Evolutionary conservation across 1,140 invertebrate species (phyloP), one percentile per base, ranked within the genome.

Genomic region (Zophobas atratus): DNA sequence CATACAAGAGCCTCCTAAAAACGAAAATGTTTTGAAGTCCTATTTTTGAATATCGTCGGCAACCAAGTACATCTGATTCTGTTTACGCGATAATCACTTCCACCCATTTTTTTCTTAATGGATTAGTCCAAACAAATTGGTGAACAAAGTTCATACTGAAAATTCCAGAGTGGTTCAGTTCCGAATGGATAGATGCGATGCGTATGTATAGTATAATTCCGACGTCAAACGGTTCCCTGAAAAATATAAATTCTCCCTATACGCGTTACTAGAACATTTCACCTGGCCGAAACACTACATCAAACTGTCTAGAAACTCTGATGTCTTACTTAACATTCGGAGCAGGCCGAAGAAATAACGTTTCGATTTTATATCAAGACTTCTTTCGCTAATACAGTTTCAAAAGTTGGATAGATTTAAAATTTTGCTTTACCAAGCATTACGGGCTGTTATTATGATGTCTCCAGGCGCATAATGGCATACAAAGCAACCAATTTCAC

Each of bases 261-360:
- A 75, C 56, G 33, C 41, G 70, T 76, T 77, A 73, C 55, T 41
- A 75, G 78, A 78, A 70, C 63, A 46, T 75, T 75, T 72, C 67
- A 80, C 77, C 79, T 79, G 78, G 70, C 76, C 73, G 48, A 77
- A 75, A 67, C 72, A 80, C 79, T 80, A 80, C 76, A 80, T 80
- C 79, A 80, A 80, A 77, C 79, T 80, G 79, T 80, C 79, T 75
- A 56, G 55, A 76, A 80, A 78, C 76, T 76, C 73, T 56, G 77
- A 80, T 75, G 76, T 78, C 79, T 80, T 80, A 70, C 73, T 80
- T 80, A 80, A 78, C 76, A 80, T 80, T 78, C 79, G 35, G 55
- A n/a, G 48, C 79, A 67, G 51, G 73, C 51, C 33, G 49, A 70
- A 71, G 51, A 80, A 80, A 80, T 80, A 80, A 77, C 49, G 71